phyloP scores from a whole-genome alignment of 1,140 invertebrate genomes.

The Cydia amplana region DNA sequence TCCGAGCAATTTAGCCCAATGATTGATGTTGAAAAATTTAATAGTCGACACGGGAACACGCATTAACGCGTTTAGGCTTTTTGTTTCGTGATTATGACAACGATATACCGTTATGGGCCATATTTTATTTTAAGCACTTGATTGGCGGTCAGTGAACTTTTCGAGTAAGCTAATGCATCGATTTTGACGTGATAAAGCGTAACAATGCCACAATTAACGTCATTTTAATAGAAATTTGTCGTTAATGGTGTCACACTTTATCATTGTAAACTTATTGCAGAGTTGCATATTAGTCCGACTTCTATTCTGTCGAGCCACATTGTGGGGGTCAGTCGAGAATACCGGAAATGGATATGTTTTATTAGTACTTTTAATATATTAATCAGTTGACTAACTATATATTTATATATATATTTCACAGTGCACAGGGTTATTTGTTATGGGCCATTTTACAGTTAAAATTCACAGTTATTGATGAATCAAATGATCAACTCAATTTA shows the following conservation, averaged over 20 bases:
- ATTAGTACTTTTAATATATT: no score
- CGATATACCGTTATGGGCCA: not conserved
- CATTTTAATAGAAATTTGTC: not conserved
- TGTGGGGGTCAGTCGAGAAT: no score
- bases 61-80: conserved; percentile 36
- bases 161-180: not conserved
- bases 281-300: no score
- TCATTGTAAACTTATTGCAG: not conserved
- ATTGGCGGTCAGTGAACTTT: not conserved
- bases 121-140: not conserved
- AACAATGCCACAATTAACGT: not conserved
- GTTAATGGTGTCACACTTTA: not conserved
- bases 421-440: not conserved
- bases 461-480: not conserved
- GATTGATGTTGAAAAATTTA: conserved; percentile 42
- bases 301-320: not conserved
- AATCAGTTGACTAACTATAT: no score
- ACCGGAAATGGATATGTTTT: no score
- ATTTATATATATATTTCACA: no score
- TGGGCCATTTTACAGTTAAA: not conserved
- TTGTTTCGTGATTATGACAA: conserved; percentile 27
- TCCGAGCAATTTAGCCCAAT: conserved; percentile 36
- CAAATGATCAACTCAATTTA: not conserved
- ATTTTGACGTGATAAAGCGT: not conserved
- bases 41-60: conserved; percentile 35